Evolutionary conservation across 2,888 invertebrate species (phyloP).

Genomic region (Ormyrus pomaceus): DNA sequence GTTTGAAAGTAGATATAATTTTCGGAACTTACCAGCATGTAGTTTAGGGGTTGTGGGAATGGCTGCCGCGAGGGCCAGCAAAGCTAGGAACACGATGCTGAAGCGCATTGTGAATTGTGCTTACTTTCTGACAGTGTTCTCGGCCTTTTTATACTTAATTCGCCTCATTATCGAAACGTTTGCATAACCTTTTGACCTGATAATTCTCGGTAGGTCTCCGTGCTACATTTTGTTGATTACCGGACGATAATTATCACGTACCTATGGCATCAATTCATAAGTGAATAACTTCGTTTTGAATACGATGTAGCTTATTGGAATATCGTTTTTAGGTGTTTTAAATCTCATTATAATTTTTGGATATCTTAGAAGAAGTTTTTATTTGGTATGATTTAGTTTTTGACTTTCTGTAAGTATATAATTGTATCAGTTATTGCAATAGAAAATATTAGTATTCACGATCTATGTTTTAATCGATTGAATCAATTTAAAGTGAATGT

Average conservation of each 20-base stretch:
- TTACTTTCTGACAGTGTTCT: constrained; percentile 58
- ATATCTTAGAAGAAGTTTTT: too few relatives aligned
- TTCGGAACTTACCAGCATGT: constrained; percentile 69
- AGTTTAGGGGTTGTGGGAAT: constrained; percentile 60
- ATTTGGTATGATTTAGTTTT: too few relatives aligned
- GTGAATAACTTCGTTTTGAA: too few relatives aligned
- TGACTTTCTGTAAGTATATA: too few relatives aligned
- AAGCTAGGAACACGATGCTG: constrained; percentile 69
- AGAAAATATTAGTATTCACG: too few relatives aligned
- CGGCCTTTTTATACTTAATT: constrained; percentile 71
- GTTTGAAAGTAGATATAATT: too few relatives aligned
- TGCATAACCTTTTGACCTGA: constrained; percentile 63
- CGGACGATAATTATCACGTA: neutral
- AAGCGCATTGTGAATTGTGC: constrained; percentile 70
- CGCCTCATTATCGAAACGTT: constrained; percentile 69
- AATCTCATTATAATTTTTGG: too few relatives aligned
- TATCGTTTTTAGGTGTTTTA: too few relatives aligned
- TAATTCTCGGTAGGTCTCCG: neutral
- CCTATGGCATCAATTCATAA: constrained; percentile 29
- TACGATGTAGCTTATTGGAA: too few relatives aligned
- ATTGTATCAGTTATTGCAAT: too few relatives aligned
- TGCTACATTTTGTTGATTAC: constrained; percentile 19
- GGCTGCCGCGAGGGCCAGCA: constrained; percentile 70
- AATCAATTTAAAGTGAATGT: too few relatives aligned
- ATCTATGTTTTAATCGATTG: too few relatives aligned